Evolutionary conservation across 2,113 vertebrate species (phyloP).

Genomic region (Tenebrosternarchus preto): DNA sequence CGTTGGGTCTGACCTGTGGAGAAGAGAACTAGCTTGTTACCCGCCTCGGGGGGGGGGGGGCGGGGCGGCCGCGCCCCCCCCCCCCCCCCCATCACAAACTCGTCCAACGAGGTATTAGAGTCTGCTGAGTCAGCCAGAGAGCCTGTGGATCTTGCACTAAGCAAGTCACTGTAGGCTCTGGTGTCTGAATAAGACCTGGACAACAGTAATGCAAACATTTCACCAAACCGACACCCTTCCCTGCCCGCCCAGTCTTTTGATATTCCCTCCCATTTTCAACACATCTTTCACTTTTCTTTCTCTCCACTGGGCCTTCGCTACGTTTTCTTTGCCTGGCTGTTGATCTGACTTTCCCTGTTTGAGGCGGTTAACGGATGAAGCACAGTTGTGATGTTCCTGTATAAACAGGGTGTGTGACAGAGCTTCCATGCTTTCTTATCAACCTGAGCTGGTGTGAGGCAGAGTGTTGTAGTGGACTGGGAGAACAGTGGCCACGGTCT

Average conservation of each 20-base stretch:
- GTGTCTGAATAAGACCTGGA: neutral
- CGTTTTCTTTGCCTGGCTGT: neutral
- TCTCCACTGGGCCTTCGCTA: neutral
- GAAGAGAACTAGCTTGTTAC: neutral
- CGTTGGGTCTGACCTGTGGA: conserved; percentile 28
- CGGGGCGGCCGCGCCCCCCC: no score
- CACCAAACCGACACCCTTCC: no score
- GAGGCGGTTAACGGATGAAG: neutral
- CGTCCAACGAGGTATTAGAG: neutral
- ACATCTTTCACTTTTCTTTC: neutral
- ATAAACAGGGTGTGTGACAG: conserved; percentile 11
- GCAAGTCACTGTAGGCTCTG: neutral
- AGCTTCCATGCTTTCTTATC: conserved; percentile 22
- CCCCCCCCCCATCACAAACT: no score
- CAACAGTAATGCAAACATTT: no score
- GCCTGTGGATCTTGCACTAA: neutral
- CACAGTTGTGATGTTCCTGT: neutral
- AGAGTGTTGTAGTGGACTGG: no score
- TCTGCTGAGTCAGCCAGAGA: neutral
- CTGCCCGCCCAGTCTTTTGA: no score
- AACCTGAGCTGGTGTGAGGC: neutral
- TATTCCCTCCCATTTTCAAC: neutral
- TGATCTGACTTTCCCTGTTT: neutral
- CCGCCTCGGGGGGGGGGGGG: neutral
- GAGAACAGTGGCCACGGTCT: no score